A percentile compares a stretch with the other conserved stretches of the same genome.
These are phyloP conservation scores for Eupsilia transversa DNA, from an alignment of 2,888 invertebrate species.

Conservation along the genomic window DNA sequence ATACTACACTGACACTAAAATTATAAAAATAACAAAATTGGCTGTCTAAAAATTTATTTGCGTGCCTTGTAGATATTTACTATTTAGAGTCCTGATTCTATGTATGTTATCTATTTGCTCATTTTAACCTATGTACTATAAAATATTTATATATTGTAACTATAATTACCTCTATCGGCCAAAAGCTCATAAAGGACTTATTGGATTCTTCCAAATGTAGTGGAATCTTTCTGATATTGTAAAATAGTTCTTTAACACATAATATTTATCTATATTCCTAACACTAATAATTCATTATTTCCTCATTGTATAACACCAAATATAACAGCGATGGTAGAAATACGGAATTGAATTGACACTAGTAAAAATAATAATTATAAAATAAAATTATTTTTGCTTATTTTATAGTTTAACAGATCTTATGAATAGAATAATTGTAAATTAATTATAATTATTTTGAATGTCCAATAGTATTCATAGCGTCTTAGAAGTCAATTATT, in stretches of 20 bases:
- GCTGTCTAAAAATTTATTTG: constrained; percentile 72
- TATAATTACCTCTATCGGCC: constrained; percentile 34
- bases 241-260: constrained; percentile 56
- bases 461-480: constrained; percentile 64
- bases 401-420: constrained; percentile 54
- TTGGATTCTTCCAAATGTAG: constrained; percentile 71
- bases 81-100: constrained; percentile 51
- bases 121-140: constrained; percentile 33
- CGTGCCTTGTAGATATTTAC: constrained; percentile 76
- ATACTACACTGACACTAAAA: constrained; percentile 16
- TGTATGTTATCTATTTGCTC: constrained; percentile 49
- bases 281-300: constrained; percentile 45
- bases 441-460: constrained; percentile 57
- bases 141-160: constrained; percentile 8
- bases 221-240: constrained; percentile 72
- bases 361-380: constrained; percentile 45
- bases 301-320: constrained; percentile 51
- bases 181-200: constrained; percentile 59
- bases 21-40: constrained; percentile 38
- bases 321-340: constrained; percentile 60
- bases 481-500: constrained; percentile 70
- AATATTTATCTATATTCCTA: constrained; percentile 57
- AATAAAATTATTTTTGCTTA: constrained; percentile 47
- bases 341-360: constrained; percentile 64
- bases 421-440: constrained; percentile 61